These are phyloP conservation scores for Scaeva pyrastri DNA, from an alignment of 2,888 invertebrate genomes.

Conservation along the genomic window DNA sequence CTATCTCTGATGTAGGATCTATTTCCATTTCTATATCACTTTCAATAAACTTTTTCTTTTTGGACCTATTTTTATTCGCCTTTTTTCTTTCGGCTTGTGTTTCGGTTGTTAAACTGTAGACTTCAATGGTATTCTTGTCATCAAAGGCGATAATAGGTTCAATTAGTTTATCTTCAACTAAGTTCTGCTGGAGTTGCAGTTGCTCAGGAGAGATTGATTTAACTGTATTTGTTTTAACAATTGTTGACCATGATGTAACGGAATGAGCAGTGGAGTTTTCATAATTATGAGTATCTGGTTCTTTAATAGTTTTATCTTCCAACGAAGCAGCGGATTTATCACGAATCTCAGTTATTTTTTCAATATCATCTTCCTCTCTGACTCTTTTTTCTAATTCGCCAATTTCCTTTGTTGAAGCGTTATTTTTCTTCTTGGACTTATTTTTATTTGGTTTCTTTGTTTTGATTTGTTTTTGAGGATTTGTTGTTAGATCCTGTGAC, in stretches of 20 bases:
- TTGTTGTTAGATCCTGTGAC: not conserved
- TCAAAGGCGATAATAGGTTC: not conserved
- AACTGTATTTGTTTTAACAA: not conserved
- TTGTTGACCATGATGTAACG: not conserved
- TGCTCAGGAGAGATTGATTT: not conserved
- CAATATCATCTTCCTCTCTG: too few species aligned
- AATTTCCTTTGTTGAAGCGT: not conserved
- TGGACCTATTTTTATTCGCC: not conserved
- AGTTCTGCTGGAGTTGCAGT: not conserved
- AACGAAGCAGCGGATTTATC: too few species aligned
- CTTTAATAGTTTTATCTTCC: not conserved
- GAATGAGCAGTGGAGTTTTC: not conserved
- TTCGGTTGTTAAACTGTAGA: not conserved
- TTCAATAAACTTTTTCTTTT: not conserved
- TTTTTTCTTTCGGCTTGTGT: not conserved
- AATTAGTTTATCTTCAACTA: not conserved
- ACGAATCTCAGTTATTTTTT: too few species aligned
- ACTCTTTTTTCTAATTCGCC: not conserved
- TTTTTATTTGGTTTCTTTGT: not conserved
- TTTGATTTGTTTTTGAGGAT: not conserved
- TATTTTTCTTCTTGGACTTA: constrained; percentile 9
- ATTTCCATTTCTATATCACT: not conserved
- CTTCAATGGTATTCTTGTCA: too few species aligned
- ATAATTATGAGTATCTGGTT: not conserved
- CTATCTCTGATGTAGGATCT: not conserved